Base-by-base conservation (phyloP, 1,140 invertebrate species). In the Drosophila arawakana region DNA sequence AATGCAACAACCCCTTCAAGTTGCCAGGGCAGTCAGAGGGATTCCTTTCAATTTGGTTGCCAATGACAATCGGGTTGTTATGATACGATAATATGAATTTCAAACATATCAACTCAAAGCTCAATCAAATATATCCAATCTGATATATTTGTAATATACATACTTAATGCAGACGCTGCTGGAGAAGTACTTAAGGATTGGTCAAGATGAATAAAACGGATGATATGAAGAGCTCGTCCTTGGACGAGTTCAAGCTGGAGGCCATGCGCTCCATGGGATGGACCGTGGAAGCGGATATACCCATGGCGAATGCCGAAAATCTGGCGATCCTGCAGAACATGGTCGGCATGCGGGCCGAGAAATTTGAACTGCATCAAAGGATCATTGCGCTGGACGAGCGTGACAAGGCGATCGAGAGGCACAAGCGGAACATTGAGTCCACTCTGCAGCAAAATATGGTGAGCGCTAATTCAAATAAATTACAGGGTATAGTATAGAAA, bases 291-390 rank as follows among this genome's bases (percentile, higher is more conserved):
- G 95, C 95, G 65, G 94, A 94, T 59, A 93, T 96, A 73, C 95
- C 95, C 3, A 94, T 96, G 59, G 95, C 95, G 0, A 96, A 95
- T 91, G 94, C 93, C n/a, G 95, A 95, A 88, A 96, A 96, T 81
- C 93, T 94, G 86, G 86, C 74, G 60, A 91, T 96, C 9, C 94
- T 96, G 72, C 91, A 91, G 61, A 61, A 74, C 37, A 77, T 92
- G 63, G 72, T 78, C 0, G 18, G 63, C 7, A 62, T 92, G 61
- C 68, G 81, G 11, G 78, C 77, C 1, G 34, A 76, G 7, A 92
- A 91, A 13, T 46, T 76, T 13, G 68, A 90, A 18, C 35, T 91
- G n/a, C 55, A 80, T 21, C 81, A 82, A 35, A 67, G 78, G 13
- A 76, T 91, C 30, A 37, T 80, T 2, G 57, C 72, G 3, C 61